Evolutionary conservation across 2,797 vertebrate species (phyloP).

Genomic region (Varecia variegata): DNA sequence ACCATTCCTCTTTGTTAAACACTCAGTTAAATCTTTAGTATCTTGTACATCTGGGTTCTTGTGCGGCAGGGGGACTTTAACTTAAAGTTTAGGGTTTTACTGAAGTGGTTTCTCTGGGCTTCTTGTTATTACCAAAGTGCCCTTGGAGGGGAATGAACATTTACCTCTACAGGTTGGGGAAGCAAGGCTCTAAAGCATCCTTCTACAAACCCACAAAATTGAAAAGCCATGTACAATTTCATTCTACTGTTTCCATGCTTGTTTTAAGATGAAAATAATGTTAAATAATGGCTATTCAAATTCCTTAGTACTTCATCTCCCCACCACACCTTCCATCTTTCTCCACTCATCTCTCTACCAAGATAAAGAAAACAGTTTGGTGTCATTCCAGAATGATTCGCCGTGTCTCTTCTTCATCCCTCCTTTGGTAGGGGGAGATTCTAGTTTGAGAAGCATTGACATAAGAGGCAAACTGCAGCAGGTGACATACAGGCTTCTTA

Average conservation of each 20-base stretch:
- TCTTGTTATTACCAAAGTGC: not conserved
- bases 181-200: not conserved
- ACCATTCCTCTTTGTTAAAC: not conserved
- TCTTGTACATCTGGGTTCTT: not conserved
- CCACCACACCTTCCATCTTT: not conserved
- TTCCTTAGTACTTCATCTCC: not conserved
- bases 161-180: not conserved
- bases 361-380: not conserved
- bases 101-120: not conserved
- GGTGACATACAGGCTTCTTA: not conserved
- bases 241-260: not conserved
- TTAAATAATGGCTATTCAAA: not conserved
- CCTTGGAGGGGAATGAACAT: not conserved
- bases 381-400: not conserved
- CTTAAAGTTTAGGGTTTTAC: slow-evolving; percentile 6
- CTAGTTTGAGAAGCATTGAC: not conserved
- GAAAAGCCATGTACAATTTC: not conserved
- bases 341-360: fast-evolving
- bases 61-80: not conserved
- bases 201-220: not conserved
- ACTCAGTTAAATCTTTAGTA: not conserved
- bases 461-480: not conserved
- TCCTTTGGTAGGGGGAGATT: not conserved
- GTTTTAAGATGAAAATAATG: slow-evolving; percentile 3
- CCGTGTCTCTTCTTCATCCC: not conserved